phyloP scores from a whole-genome alignment of 2,797 vertebrate genomes.

The Pseudocheirus occidentalis region DNA sequence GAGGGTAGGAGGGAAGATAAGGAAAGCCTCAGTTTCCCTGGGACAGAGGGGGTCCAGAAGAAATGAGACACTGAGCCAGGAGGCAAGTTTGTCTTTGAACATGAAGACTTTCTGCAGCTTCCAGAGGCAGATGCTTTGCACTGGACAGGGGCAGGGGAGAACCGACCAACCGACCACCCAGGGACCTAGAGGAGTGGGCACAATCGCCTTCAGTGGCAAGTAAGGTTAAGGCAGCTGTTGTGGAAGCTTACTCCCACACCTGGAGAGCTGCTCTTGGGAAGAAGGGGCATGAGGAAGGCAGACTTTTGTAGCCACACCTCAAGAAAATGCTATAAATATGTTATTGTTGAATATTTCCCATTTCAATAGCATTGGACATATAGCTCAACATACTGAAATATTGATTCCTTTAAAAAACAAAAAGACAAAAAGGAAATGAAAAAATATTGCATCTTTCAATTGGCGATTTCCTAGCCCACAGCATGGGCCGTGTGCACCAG shows the following conservation, averaged over 20 bases:
- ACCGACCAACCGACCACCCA: neutral
- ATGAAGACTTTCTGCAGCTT: slow-evolving; percentile 46
- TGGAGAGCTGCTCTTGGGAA: slow-evolving; percentile 51
- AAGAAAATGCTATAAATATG: slow-evolving; percentile 79
- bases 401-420: slow-evolving; percentile 61
- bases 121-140: slow-evolving; percentile 33
- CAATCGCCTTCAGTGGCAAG: slow-evolving; percentile 24
- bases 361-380: slow-evolving; percentile 76
- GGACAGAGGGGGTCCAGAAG: slow-evolving; percentile 26
- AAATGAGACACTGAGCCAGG: slow-evolving; percentile 40
- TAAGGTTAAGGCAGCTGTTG: slow-evolving; percentile 27
- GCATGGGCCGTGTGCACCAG: slow-evolving; percentile 70
- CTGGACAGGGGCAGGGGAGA: neutral
- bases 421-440: slow-evolving; percentile 67
- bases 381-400: slow-evolving; percentile 74
- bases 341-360: slow-evolving; percentile 73
- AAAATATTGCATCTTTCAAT: slow-evolving; percentile 79
- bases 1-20: neutral
- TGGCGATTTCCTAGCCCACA: slow-evolving; percentile 69
- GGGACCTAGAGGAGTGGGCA: slow-evolving; percentile 34
- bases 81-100: slow-evolving; percentile 34
- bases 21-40: slow-evolving; percentile 61
- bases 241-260: slow-evolving; percentile 4
- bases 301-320: slow-evolving; percentile 70
- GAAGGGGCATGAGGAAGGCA: slow-evolving; percentile 40